A percentile compares a stretch with the other conserved stretches of the same genome.
phyloP scores from a whole-genome alignment of 2,888 invertebrate genomes.

The Nomada lathburiana region DNA sequence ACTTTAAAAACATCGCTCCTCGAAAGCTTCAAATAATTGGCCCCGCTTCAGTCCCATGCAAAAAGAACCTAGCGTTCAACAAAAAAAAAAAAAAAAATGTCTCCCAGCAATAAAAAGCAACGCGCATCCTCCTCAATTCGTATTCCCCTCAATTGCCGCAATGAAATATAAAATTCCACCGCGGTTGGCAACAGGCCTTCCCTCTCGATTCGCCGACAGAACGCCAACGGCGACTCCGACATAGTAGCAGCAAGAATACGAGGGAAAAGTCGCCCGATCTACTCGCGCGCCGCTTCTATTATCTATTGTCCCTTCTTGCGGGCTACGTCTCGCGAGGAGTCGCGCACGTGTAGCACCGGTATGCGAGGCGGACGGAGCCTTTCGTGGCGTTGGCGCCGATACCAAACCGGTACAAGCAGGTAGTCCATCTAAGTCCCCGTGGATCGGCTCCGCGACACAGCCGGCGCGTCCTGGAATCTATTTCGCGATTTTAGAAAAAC shows the following conservation, averaged over 20 bases:
- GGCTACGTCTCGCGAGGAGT: conserved; percentile 36
- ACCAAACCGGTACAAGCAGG: conserved; percentile 75
- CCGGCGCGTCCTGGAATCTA: conserved; percentile 43
- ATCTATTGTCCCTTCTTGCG: conserved; percentile 64
- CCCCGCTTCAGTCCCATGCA: neutral
- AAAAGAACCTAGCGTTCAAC: neutral
- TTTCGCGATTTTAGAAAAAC: conserved; percentile 48
- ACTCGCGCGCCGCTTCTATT: conserved; percentile 56
- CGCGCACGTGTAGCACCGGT: conserved; percentile 60
- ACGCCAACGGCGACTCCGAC: conserved; percentile 19
- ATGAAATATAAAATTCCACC: neutral
- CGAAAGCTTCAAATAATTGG: no score
- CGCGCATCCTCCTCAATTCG: neutral
- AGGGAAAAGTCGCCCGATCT: conserved; percentile 47
- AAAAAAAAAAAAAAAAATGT: neutral
- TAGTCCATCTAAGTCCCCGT: conserved; percentile 72
- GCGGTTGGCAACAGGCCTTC: neutral
- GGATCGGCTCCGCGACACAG: conserved; percentile 48
- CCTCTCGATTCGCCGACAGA: neutral
- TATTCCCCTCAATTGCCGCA: neutral
- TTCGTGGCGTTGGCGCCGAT: conserved; percentile 76
- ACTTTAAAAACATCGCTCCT: neutral
- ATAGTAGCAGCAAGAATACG: conserved; percentile 33
- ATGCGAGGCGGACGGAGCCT: conserved; percentile 67
- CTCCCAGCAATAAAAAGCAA: neutral